These are phyloP conservation scores for Cebidichthys violaceus DNA, from an alignment of 2,113 vertebrate genomes.

Conservation along the genomic window DNA sequence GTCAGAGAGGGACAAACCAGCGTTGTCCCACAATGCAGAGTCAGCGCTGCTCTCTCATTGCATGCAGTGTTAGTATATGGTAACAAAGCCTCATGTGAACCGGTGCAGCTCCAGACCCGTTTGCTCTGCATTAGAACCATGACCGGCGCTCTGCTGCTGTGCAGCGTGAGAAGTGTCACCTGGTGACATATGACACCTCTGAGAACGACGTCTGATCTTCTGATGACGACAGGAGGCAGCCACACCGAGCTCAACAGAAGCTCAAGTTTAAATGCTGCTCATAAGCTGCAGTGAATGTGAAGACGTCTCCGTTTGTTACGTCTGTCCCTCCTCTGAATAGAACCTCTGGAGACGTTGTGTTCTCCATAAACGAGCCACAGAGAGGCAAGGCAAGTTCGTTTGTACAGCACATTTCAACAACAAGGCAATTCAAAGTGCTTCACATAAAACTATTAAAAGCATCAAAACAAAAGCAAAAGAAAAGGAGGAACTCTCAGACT, in stretches of 20 bases:
- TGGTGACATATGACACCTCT: not conserved
- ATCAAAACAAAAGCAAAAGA: no score
- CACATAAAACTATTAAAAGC: no score
- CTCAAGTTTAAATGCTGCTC: slow-evolving; percentile 29
- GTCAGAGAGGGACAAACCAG: slow-evolving; percentile 23
- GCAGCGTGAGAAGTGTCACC: slow-evolving; percentile 36
- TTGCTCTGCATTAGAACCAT: not conserved
- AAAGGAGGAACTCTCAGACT: no score
- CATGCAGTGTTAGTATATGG: slow-evolving; percentile 28
- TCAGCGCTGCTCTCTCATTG: slow-evolving; percentile 51
- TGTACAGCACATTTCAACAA: no score
- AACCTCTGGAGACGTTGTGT: slow-evolving; percentile 18
- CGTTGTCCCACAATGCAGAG: slow-evolving; percentile 13
- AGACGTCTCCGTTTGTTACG: slow-evolving; percentile 37
- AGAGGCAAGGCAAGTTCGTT: no score
- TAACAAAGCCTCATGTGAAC: slow-evolving; percentile 47
- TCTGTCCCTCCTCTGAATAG: slow-evolving; percentile 63
- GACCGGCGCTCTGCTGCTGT: no score
- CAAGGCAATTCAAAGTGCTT: no score
- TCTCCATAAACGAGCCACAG: no score
- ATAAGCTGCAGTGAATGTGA: slow-evolving; percentile 19
- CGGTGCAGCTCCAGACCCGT: not conserved
- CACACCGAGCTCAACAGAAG: slow-evolving; percentile 25
- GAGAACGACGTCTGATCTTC: slow-evolving; percentile 24
- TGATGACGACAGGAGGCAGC: not conserved